Conservation (phyloP, 2,888 invertebrate genomes). For the Mesorhabditis belari region DNA sequence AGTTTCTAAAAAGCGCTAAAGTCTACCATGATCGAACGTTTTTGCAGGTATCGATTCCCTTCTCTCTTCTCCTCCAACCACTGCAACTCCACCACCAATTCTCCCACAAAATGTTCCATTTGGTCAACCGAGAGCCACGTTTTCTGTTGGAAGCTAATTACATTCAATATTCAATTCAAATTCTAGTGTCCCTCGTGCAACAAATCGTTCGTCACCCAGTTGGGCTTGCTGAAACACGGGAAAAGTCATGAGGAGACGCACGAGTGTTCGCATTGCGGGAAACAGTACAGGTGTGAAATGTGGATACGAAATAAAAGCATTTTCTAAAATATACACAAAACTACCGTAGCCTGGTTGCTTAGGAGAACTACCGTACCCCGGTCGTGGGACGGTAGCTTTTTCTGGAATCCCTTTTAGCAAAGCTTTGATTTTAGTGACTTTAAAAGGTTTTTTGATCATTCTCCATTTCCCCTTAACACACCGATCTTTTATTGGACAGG, state of each 20-base stretch:
- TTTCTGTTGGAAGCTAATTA: not conserved
- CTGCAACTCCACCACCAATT: not conserved
- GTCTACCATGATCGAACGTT: not conserved
- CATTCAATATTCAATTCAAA: not conserved
- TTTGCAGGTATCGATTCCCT: not conserved
- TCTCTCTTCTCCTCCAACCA: not conserved
- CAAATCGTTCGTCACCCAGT: conserved; percentile 23
- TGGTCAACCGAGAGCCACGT: not conserved
- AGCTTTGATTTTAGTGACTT: too few species aligned
- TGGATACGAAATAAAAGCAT: too few species aligned
- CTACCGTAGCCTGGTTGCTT: too few species aligned
- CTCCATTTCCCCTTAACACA: too few species aligned
- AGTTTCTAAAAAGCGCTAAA: too few species aligned
- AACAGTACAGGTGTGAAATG: conserved; percentile 22
- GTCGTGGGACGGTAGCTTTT: too few species aligned
- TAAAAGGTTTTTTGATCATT: too few species aligned
- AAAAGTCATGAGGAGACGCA: conserved; percentile 29
- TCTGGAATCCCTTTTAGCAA: too few species aligned
- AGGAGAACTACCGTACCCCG: too few species aligned
- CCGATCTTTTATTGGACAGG: too few species aligned
- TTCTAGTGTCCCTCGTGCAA: conserved; percentile 26
- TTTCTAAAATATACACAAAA: too few species aligned
- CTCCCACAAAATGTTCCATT: not conserved
- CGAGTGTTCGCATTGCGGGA: conserved; percentile 25
- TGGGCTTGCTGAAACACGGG: conserved; percentile 24